Evolutionary conservation across 2,113 vertebrate species (phyloP).

Genomic region (Pholis gunnellus): DNA sequence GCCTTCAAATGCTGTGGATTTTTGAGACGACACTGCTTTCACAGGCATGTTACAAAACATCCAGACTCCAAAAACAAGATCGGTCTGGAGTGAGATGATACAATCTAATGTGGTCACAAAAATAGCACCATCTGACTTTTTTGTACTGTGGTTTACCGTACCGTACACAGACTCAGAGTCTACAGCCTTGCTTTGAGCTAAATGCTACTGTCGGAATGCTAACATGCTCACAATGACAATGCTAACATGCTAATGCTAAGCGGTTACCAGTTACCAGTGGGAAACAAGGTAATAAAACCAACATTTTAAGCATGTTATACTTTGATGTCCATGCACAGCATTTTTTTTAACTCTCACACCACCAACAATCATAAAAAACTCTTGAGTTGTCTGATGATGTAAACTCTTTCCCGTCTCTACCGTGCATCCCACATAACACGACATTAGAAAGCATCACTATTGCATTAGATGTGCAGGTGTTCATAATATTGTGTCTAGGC

Average conservation of each 20-base stretch:
- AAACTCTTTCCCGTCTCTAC: background rate
- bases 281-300: background rate
- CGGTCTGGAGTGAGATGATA: background rate
- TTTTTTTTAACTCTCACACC: background rate
- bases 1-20: background rate
- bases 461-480: conserved; percentile 23
- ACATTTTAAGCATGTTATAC: background rate
- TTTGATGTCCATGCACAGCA: background rate
- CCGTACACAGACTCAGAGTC: background rate
- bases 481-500: background rate
- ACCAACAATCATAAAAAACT: background rate
- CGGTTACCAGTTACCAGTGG: background rate
- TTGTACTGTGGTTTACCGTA: background rate
- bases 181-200: background rate
- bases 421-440: background rate
- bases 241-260: background rate
- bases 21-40: background rate
- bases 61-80: conserved; percentile 3
- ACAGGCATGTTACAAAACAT: conserved; percentile 6
- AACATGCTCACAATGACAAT: background rate
- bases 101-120: background rate
- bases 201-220: background rate
- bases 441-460: background rate
- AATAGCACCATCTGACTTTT: background rate
- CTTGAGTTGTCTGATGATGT: background rate